Conservation (phyloP, 2,113 vertebrate species). For the Pica pica region DNA sequence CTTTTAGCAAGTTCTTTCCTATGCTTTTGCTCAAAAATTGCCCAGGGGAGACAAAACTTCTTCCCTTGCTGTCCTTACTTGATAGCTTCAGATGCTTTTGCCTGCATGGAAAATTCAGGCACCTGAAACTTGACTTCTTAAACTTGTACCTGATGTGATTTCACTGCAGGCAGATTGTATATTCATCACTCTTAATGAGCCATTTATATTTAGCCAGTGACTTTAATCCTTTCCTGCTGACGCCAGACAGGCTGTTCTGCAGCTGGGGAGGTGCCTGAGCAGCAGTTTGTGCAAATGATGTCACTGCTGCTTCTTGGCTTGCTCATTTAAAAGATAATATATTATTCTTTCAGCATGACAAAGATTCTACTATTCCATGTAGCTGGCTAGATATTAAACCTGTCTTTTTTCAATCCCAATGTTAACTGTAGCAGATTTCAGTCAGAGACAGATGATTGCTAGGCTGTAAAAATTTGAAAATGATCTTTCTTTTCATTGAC, state of each 20-base stretch:
- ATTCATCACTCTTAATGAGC: slow-evolving; percentile 39
- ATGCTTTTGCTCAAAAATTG: neutral
- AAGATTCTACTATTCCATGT: neutral
- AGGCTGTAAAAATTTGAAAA: neutral
- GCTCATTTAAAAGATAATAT: neutral
- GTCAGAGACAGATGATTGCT: neutral
- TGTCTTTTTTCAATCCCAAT: neutral
- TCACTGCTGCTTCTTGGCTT: slow-evolving; percentile 1
- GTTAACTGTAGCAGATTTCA: neutral
- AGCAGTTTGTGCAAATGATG: slow-evolving; percentile 20
- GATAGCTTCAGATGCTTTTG: neutral
- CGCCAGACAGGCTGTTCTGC: neutral
- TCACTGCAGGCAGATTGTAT: slow-evolving; percentile 17
- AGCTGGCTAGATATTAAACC: neutral
- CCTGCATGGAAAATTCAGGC: neutral
- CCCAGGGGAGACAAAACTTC: neutral
- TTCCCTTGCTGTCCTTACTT: neutral
- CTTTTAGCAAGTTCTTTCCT: neutral
- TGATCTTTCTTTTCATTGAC: neutral
- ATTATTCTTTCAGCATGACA: neutral
- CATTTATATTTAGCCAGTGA: slow-evolving; percentile 44
- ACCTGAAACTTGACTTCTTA: slow-evolving; percentile 4
- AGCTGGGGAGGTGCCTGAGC: slow-evolving; percentile 20
- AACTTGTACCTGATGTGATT: slow-evolving; percentile 28
- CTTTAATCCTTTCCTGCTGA: slow-evolving; percentile 40